phyloP scores from a whole-genome alignment of 2,888 invertebrate genomes.

The Cactoblastis cactorum region DNA sequence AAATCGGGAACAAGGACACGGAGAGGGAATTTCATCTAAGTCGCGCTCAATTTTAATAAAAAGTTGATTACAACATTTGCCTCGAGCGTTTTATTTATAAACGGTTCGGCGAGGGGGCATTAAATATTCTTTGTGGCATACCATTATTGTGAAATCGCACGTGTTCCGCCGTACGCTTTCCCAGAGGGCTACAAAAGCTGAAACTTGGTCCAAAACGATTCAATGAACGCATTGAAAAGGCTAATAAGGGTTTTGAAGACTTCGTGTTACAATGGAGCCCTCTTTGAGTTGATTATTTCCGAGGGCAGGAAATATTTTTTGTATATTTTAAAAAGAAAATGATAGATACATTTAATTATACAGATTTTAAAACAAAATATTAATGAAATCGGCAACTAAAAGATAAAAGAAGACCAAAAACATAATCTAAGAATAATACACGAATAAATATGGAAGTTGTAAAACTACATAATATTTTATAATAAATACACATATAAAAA shows the following conservation, averaged over 20 bases:
- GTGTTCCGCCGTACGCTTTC: constrained; percentile 11
- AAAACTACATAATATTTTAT: background rate
- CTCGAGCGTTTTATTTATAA: background rate
- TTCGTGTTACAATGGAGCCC: constrained; percentile 2
- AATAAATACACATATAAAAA: too few relatives aligned
- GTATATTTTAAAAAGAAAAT: background rate
- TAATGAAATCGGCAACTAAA: too few relatives aligned
- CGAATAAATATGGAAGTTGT: too few relatives aligned
- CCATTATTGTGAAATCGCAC: constrained; percentile 15
- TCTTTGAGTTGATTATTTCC: background rate
- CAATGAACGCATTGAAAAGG: constrained; percentile 4
- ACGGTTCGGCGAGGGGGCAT: constrained; percentile 6
- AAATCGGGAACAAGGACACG: too few relatives aligned
- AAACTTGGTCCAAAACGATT: constrained; percentile 6
- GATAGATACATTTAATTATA: too few relatives aligned
- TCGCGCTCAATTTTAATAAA: too few relatives aligned
- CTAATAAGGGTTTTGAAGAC: constrained; percentile 1
- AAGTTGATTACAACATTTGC: background rate
- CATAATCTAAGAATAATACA: too few relatives aligned
- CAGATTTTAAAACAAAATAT: too few relatives aligned
- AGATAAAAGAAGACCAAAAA: too few relatives aligned
- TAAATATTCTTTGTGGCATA: constrained; percentile 6
- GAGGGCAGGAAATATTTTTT: too few relatives aligned
- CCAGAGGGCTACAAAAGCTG: constrained; percentile 11
- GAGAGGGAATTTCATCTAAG: too few relatives aligned